Percentiles rank a stretch among this genome's conserved stretches.
Conservation (phyloP, 1,140 invertebrate genomes). For the Stegodyphus mimosarum region DNA sequence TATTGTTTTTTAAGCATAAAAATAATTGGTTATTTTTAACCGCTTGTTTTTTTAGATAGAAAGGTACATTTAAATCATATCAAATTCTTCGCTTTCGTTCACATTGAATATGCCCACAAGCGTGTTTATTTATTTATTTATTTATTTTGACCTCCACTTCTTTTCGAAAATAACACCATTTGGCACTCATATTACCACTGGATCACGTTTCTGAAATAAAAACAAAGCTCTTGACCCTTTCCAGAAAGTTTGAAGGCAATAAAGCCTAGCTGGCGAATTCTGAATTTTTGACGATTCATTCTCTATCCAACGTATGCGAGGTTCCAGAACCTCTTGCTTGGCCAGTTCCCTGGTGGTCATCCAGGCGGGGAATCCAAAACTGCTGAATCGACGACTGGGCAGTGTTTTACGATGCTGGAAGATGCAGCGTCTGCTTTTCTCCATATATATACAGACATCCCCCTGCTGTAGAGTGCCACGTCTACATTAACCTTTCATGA, state of each 20-base stretch:
- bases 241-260: background rate
- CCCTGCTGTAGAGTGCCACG: background rate
- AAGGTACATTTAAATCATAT: too few species aligned
- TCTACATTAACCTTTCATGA: conserved; percentile 46
- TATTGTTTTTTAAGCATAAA: too few species aligned
- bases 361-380: background rate
- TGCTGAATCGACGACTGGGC: conserved; percentile 3
- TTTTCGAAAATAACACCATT: too few species aligned
- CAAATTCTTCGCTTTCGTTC: too few species aligned
- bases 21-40: too few species aligned
- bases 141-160: too few species aligned
- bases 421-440: background rate
- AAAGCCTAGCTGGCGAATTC: background rate
- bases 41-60: too few species aligned
- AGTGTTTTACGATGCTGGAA: conserved; percentile 4
- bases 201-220: background rate
- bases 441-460: background rate
- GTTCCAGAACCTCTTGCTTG: too few species aligned
- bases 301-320: too few species aligned
- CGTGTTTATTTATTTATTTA: too few species aligned
- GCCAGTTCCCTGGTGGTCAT: conserved; percentile 5
- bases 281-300: background rate
- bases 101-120: too few species aligned
- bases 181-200: background rate
- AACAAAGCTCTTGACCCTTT: background rate